These are phyloP conservation scores for Sitobion miscanthi DNA, from an alignment of 1,140 invertebrate genomes.

Conservation along the genomic window DNA sequence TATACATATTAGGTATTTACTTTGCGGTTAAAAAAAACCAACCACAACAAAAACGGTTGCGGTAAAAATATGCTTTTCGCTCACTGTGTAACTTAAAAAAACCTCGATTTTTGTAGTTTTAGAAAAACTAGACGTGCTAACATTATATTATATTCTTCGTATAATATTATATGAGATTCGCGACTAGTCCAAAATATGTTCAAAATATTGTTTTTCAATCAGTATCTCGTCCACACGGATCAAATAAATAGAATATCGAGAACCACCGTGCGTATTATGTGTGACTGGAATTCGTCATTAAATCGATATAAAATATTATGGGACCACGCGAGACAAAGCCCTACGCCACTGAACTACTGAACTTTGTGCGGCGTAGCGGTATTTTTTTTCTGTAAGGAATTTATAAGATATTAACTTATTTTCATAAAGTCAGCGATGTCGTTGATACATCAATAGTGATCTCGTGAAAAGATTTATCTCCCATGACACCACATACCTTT, in stretches of 20 bases:
- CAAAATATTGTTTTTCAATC: neutral
- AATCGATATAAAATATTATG: neutral
- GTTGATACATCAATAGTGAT: neutral
- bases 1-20: neutral
- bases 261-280: neutral
- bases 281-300: neutral
- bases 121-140: too few species aligned
- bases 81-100: neutral
- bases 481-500: neutral
- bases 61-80: neutral
- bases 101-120: neutral
- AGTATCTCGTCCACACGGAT: neutral
- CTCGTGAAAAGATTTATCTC: constrained; percentile 1
- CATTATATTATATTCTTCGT: too few species aligned
- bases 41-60: neutral
- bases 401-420: constrained; percentile 9
- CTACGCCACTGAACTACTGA: neutral
- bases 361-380: neutral
- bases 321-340: neutral
- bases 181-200: neutral
- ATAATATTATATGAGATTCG: neutral
- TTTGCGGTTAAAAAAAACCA: neutral
- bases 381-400: neutral
- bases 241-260: neutral
- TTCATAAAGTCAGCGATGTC: neutral